Conservation (phyloP, 35 echinoderm and acorn worm genomes). For the Nesometra sesokonis region DNA sequence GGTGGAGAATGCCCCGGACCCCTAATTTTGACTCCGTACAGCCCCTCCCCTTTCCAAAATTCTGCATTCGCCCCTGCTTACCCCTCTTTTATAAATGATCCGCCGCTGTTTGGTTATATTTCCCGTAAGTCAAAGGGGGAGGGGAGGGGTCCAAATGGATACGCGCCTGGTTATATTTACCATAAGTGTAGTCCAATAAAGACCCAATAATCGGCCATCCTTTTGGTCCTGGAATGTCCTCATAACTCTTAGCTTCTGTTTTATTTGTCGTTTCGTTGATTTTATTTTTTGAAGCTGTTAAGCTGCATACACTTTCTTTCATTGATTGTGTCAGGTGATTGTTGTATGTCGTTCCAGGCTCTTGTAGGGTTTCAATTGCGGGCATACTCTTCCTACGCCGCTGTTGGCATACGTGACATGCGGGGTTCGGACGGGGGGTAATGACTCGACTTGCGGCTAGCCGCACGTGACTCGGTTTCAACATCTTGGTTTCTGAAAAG, state of each 20-base stretch:
- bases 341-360: not conserved
- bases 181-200: conserved; percentile 80
- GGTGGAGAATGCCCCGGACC: not conserved
- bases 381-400: not conserved
- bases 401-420: not conserved
- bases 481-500: not conserved
- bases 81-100: no score
- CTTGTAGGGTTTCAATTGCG: not conserved
- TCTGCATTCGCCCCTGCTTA: no score
- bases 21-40: no score
- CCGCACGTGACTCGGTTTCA: not conserved
- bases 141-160: no score
- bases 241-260: conserved; percentile 32
- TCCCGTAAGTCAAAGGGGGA: no score
- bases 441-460: not conserved
- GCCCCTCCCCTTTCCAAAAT: no score
- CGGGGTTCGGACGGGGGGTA: not conserved
- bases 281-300: not conserved
- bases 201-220: conserved; percentile 77
- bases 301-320: not conserved
- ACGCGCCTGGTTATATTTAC: no score
- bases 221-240: conserved; percentile 83
- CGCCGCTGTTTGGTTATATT: no score
- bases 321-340: not conserved
- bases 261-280: not conserved